Conservation (phyloP, 2,888 invertebrate genomes). For the Sinohyriopsis cumingii region DNA sequence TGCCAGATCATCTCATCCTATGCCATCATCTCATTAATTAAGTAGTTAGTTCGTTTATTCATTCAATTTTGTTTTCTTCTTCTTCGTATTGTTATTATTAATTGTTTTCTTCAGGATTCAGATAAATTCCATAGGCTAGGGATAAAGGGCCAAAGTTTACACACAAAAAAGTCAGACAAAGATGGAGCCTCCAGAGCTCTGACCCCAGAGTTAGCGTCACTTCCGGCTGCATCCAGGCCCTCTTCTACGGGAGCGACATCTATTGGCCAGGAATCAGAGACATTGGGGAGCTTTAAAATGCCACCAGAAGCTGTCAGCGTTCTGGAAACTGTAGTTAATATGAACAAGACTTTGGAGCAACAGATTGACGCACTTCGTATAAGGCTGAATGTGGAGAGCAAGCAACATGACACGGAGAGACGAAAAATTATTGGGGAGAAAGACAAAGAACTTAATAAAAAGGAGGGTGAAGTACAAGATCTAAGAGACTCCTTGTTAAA, state of each 20-base stretch:
- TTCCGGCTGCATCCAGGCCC: conserved; percentile 37
- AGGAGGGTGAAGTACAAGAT: conserved; percentile 51
- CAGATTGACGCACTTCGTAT: conserved; percentile 55
- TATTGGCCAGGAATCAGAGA: conserved; percentile 33
- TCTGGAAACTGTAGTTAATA: conserved; percentile 50
- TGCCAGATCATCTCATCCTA: no score
- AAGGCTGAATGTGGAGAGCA: conserved; percentile 53
- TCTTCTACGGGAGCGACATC: conserved; percentile 33
- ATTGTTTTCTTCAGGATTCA: no score
- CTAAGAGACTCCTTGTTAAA: conserved; percentile 47
- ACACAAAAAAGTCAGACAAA: conserved; percentile 26
- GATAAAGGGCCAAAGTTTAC: conserved; percentile 46
- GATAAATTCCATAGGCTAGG: conserved; percentile 17
- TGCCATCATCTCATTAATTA: no score
- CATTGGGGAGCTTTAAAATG: conserved; percentile 41
- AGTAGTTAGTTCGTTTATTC: no score
- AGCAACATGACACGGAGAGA: conserved; percentile 47
- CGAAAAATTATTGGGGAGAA: conserved; percentile 44
- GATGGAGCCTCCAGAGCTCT: conserved; percentile 20
- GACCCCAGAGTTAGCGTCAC: conserved; percentile 25
- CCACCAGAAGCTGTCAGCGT: conserved; percentile 48
- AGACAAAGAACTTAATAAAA: conserved; percentile 36
- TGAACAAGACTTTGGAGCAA: conserved; percentile 50
- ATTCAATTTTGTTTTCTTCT: no score
- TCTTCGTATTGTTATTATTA: no score